phyloP scores from a whole-genome alignment of 2,113 vertebrate genomes.

The Bagarius yarrelli region DNA sequence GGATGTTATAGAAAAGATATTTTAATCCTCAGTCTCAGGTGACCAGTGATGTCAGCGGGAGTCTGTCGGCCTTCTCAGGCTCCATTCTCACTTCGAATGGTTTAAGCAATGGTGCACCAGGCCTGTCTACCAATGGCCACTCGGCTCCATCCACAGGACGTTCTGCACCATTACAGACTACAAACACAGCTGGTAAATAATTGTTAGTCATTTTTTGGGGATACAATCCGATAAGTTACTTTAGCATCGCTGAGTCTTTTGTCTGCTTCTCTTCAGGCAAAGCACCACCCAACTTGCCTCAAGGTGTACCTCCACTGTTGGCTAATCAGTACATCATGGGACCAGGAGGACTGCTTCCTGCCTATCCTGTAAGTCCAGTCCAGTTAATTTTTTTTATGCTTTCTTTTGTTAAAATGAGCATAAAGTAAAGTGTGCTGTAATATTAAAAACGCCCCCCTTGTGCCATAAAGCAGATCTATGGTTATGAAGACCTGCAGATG shows the following conservation, averaged over 20 bases:
- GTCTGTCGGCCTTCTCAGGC: slow-evolving; percentile 71
- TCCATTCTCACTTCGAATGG: slow-evolving; percentile 65
- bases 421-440: neutral
- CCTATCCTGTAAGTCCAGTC: slow-evolving; percentile 85
- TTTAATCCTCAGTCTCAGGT: slow-evolving; percentile 56
- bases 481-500: slow-evolving; percentile 96
- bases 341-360: slow-evolving; percentile 93
- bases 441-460: slow-evolving; percentile 28
- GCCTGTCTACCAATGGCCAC: slow-evolving; percentile 75
- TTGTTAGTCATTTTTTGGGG: neutral
- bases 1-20: neutral
- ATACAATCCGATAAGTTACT: neutral
- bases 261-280: slow-evolving; percentile 74
- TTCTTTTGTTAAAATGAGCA: neutral
- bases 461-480: slow-evolving; percentile 84
- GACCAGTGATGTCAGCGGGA: slow-evolving; percentile 66
- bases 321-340: slow-evolving; percentile 97
- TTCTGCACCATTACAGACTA: slow-evolving; percentile 69
- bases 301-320: slow-evolving; percentile 89
- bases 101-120: slow-evolving; percentile 75
- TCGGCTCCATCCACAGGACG: slow-evolving; percentile 72
- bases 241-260: neutral
- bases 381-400: neutral
- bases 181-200: slow-evolving; percentile 77
- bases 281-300: slow-evolving; percentile 90